Evolutionary conservation across 2,797 vertebrate species (phyloP).

Genomic region (Nannoperca australis): DNA sequence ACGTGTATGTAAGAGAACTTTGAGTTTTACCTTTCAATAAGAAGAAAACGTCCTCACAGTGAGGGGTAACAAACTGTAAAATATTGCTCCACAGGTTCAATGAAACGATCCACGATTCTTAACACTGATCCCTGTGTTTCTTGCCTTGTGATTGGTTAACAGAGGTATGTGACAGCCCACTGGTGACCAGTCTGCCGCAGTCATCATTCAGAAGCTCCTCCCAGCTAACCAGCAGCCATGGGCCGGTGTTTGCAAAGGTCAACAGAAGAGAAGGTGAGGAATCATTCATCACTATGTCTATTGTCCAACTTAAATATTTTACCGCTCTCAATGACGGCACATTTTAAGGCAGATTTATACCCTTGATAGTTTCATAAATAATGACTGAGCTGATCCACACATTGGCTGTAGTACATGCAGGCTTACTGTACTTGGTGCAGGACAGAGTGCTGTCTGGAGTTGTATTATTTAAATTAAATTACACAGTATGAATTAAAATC

Average conservation of each 20-base stretch:
- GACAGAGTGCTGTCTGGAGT: not conserved
- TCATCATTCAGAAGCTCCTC: slow-evolving; percentile 85
- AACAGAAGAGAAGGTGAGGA: slow-evolving; percentile 85
- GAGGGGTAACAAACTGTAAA: not conserved
- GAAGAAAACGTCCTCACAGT: not conserved
- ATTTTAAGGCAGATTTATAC: not conserved
- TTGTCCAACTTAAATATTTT: slow-evolving; percentile 19
- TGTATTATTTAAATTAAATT: too few relatives aligned
- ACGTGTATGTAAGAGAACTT: slow-evolving; percentile 1
- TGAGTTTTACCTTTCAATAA: slow-evolving; percentile 40
- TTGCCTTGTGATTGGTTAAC: slow-evolving; percentile 53
- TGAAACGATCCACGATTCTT: not conserved
- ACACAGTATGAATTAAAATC: too few relatives aligned
- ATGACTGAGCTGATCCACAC: not conserved
- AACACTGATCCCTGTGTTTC: slow-evolving; percentile 33
- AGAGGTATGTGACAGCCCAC: slow-evolving; percentile 83
- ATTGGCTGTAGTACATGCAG: not conserved
- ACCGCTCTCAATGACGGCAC: not conserved
- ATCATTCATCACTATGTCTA: not conserved
- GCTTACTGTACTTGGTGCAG: slow-evolving; percentile 19
- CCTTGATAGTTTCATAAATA: slow-evolving; percentile 3
- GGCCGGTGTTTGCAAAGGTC: slow-evolving; percentile 83
- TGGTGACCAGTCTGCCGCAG: slow-evolving; percentile 75
- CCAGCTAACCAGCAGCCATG: slow-evolving; percentile 80
- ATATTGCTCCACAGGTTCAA: not conserved